These are phyloP conservation scores for Druceiella hillmani DNA, from an alignment of 2,888 invertebrate species.

Conservation along the genomic window DNA sequence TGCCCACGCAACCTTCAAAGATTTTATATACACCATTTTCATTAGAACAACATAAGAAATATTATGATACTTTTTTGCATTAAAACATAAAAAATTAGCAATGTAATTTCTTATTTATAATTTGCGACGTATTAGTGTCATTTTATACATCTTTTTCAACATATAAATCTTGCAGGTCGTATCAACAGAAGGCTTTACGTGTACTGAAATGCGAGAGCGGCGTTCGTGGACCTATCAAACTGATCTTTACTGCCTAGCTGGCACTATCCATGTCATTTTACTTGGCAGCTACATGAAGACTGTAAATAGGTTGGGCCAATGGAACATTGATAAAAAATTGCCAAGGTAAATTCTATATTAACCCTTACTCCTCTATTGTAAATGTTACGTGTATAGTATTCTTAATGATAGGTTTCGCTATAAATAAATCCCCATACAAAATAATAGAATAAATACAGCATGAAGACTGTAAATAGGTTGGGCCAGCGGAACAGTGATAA, in stretches of 20 bases:
- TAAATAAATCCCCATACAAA: too few relatives aligned
- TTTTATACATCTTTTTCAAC: slow-evolving; percentile 11
- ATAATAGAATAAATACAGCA: too few relatives aligned
- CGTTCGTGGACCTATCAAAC: slow-evolving; percentile 93
- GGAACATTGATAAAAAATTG: slow-evolving; percentile 66
- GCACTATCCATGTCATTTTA: slow-evolving; percentile 79
- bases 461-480: slow-evolving; percentile 65
- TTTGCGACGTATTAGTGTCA: slow-evolving; percentile 5
- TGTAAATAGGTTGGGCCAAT: slow-evolving; percentile 54
- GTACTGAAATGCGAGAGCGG: slow-evolving; percentile 87
- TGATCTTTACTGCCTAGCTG: slow-evolving; percentile 85
- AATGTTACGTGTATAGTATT: neutral
- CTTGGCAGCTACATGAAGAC: slow-evolving; percentile 89
- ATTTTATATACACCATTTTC: too few relatives aligned
- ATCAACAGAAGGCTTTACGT: slow-evolving; percentile 73
- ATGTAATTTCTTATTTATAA: too few relatives aligned
- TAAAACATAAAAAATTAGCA: too few relatives aligned
- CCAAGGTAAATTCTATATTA: slow-evolving; percentile 57
- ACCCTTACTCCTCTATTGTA: slow-evolving; percentile 28
- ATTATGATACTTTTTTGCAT: too few relatives aligned
- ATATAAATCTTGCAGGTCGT: slow-evolving; percentile 61
- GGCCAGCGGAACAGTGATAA: slow-evolving; percentile 65
- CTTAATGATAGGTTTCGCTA: too few relatives aligned
- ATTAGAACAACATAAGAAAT: too few relatives aligned
- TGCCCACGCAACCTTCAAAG: too few relatives aligned